A percentile compares a stretch with the other conserved stretches of the same genome.
These are phyloP conservation scores for Furcula furcula DNA, from an alignment of 2,888 invertebrate species.

Conservation along the genomic window DNA sequence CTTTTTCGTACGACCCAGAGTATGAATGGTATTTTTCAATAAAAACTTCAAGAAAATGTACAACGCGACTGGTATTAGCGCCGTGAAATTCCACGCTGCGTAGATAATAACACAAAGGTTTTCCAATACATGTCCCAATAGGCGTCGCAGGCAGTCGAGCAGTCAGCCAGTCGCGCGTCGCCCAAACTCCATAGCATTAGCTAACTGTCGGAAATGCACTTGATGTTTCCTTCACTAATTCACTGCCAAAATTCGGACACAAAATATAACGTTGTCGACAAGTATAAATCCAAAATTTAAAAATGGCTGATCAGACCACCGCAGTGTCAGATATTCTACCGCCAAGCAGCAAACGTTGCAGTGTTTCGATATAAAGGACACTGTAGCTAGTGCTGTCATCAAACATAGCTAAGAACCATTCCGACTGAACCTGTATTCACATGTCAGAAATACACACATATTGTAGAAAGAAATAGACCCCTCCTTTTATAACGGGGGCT, in stretches of 20 bases:
- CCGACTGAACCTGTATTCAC: no score
- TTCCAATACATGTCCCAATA: constrained; percentile 66
- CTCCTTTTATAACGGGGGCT: no score
- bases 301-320: no score
- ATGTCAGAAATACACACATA: no score
- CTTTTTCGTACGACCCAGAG: constrained; percentile 37
- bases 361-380: no score
- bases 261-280: no score
- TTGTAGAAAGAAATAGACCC: no score
- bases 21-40: constrained; percentile 65
- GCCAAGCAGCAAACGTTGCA: no score
- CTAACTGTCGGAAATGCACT: constrained; percentile 25
- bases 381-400: no score
- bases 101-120: constrained; percentile 74
- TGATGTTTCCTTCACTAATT: constrained; percentile 14
- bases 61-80: constrained; percentile 64
- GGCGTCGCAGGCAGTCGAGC: constrained; percentile 27
- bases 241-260: constrained; percentile 20
- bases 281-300: no score
- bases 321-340: no score
- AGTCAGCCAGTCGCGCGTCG: neutral
- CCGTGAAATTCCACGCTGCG: constrained; percentile 56
- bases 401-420: no score
- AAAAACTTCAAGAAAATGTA: constrained; percentile 68
- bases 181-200: constrained; percentile 16